Conservation (phyloP, 92 coral and sea anemone species). For the Parazoanthus atlanticus region DNA sequence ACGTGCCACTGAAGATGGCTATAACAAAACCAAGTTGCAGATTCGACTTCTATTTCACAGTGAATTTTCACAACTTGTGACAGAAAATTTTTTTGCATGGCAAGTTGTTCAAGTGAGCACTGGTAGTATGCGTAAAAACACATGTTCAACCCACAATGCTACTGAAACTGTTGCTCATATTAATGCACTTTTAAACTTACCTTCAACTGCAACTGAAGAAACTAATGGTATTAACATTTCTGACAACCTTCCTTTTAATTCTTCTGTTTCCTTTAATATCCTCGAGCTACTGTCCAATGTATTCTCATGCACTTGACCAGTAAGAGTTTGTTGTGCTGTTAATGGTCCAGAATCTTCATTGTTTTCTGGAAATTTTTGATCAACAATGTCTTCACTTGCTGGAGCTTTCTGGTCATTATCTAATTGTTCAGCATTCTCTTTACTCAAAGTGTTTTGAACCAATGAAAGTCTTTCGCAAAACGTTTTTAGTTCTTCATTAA, state of each 20-base stretch:
- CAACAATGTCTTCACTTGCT: slow-evolving; percentile 1
- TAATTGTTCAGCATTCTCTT: neutral
- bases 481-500: slow-evolving; percentile 29
- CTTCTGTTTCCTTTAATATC: slow-evolving; percentile 51
- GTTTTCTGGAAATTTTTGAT: neutral
- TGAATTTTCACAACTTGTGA: too few species aligned
- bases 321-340: neutral
- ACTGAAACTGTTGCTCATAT: neutral
- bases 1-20: too few species aligned
- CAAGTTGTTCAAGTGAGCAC: too few species aligned
- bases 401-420: slow-evolving; percentile 32
- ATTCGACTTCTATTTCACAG: too few species aligned
- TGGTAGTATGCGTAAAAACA: too few species aligned
- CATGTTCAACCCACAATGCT: too few species aligned
- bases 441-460: neutral
- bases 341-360: slow-evolving; percentile 8
- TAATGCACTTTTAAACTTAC: slow-evolving; percentile 26
- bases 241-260: slow-evolving; percentile 54
- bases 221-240: slow-evolving; percentile 47
- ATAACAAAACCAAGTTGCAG: too few species aligned
- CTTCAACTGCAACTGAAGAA: slow-evolving; percentile 44
- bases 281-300: neutral
- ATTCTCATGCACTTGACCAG: neutral
- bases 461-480: slow-evolving; percentile 33
- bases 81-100: too few species aligned